Conservation (phyloP, 2,113 vertebrate species). For the Microtus pennsylvanicus region DNA sequence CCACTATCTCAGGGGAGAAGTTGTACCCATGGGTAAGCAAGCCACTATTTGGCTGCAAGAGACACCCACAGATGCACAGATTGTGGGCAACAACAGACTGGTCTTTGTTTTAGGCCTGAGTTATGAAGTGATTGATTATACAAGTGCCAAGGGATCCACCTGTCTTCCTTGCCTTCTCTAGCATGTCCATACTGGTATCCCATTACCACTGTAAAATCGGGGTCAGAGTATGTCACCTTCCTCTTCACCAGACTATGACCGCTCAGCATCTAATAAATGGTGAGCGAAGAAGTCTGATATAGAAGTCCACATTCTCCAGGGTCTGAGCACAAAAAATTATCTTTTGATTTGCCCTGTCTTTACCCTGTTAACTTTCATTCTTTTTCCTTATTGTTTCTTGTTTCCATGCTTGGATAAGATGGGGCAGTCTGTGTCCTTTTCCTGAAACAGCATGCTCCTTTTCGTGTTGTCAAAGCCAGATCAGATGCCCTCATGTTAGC, state of each 20-base stretch:
- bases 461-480: neutral
- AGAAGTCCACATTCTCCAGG: neutral
- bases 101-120: neutral
- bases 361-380: neutral
- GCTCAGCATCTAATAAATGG: neutral
- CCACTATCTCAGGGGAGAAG: neutral
- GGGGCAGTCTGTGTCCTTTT: neutral
- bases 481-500: neutral
- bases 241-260: neutral
- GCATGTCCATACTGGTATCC: neutral
- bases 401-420: neutral
- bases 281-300: neutral
- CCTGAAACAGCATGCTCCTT: neutral
- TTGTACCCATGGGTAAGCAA: neutral
- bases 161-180: neutral
- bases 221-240: neutral
- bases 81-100: neutral
- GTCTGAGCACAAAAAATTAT: neutral
- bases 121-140: neutral
- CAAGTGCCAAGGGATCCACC: neutral
- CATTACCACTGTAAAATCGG: neutral
- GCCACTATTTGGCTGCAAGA: neutral
- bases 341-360: neutral
- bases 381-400: neutral
- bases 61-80: neutral